Evolutionary conservation across 2,797 vertebrate genomes (phyloP), one percentile per base, ranked within the genome.

Genomic region (Melanotaenia pygmaea): DNA sequence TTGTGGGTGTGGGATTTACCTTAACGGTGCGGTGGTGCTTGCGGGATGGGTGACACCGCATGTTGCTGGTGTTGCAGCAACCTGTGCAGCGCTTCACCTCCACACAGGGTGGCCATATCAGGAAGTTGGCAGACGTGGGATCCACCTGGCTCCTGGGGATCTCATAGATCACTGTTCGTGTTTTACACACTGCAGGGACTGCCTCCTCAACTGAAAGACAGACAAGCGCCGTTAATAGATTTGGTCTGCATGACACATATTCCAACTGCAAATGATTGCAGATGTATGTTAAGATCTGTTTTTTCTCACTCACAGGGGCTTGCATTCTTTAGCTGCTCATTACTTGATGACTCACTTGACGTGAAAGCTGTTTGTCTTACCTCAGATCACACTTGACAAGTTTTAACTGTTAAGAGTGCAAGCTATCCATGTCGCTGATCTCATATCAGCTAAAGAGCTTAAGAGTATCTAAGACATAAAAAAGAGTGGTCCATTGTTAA

Each of bases 141-240:
- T 98, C 97, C 74, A 98, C 96, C 94, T 97, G 97, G 90, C 96
- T 97, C 92, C 97, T 95, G 90, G 96, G 96, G 87, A 98, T 98
- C 95, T 98, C 97, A 0, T 98, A 97, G 84, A 97, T 97, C 91
- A 98, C 97, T 30, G 97, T 98, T 83, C 97, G 95, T 12, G 96
- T 96, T 93, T 97, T 98, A 86, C 97, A 98, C 91, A 94, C 94
- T 0, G 97, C 97, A 0, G 96, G 96, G 84, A 96, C 93, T 58
- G 97, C 97, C 88, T 98, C 97, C 92, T 98, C 97, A 0, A 90
- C 92, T 92, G 83, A 2, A 81, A 77, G 59, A 1, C 30, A 51
- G 38, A 70, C 18, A 16, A 68, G 77, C 60, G 1, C 0, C 4
- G 64, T 86, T 53, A 81, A 74, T 53, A 70, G 12, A 6, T 57